Evolutionary conservation across 2,797 vertebrate species (phyloP).

Genomic region (Molossus alvarezi): DNA sequence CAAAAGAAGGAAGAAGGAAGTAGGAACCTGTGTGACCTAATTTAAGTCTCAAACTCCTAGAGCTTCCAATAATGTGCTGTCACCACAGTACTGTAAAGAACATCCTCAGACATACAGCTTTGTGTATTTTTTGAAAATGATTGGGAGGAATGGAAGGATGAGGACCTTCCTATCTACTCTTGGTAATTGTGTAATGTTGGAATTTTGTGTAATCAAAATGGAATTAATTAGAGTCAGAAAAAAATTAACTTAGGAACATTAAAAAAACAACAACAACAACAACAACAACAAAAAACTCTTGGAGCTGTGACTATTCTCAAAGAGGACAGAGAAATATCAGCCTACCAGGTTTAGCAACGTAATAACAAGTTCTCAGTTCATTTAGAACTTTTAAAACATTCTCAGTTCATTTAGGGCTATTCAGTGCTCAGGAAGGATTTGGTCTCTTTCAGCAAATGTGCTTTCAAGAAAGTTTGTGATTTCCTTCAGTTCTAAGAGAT

Average conservation of each 20-base stretch:
- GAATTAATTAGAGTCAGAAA: slow-evolving; percentile 47
- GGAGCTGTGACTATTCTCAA: background rate
- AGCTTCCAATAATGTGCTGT: slow-evolving; percentile 29
- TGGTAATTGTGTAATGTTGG: slow-evolving; percentile 23
- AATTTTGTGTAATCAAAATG: slow-evolving; percentile 55
- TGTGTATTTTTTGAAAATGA: slow-evolving; percentile 60
- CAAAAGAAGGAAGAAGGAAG: slow-evolving; percentile 70
- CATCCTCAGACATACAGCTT: background rate
- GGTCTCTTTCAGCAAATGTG: background rate
- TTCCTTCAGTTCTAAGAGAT: slow-evolving; percentile 5
- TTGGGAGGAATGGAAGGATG: background rate
- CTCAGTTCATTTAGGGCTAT: slow-evolving; percentile 50
- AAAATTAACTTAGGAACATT: slow-evolving; percentile 37
- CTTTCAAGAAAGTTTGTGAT: slow-evolving; percentile 62
- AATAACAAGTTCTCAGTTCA: background rate
- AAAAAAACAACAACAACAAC: slow-evolving; percentile 17
- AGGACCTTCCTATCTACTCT: slow-evolving; percentile 15
- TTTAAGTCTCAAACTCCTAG: slow-evolving; percentile 65
- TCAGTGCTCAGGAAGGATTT: slow-evolving; percentile 53
- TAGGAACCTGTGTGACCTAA: slow-evolving; percentile 57
- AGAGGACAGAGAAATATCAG: background rate
- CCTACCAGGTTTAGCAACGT: background rate
- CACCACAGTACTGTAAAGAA: slow-evolving; percentile 36
- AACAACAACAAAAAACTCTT: background rate
- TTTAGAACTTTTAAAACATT: background rate